Conservation (phyloP, 2,888 invertebrate species). For the Meliscaeva auricollis region DNA sequence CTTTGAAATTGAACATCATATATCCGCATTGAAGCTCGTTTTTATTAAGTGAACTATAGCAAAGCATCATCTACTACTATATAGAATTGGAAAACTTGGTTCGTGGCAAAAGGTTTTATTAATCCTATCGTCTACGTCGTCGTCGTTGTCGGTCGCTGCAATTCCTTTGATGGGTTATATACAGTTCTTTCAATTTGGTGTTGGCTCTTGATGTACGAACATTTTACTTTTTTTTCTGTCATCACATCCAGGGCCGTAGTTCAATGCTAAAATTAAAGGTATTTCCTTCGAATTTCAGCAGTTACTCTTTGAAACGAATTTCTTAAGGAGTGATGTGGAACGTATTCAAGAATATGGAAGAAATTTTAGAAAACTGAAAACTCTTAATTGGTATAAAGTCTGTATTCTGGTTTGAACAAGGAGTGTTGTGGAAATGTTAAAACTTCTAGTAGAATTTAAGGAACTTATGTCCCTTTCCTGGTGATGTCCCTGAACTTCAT, state of each 20-base stretch:
- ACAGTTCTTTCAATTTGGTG: conserved; percentile 14
- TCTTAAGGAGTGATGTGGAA: too few species aligned
- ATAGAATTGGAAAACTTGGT: conserved; percentile 8
- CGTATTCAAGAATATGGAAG: too few species aligned
- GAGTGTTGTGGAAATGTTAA: too few species aligned
- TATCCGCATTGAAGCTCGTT: conserved; percentile 38
- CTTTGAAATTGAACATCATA: conserved; percentile 61
- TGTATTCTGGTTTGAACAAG: too few species aligned
- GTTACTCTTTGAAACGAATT: too few species aligned
- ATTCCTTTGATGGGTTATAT: conserved; percentile 7
- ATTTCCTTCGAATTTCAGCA: neutral
- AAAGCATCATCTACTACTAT: neutral
- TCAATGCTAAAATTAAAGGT: neutral
- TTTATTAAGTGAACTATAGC: conserved; percentile 21
- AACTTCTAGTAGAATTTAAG: neutral
- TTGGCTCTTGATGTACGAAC: conserved; percentile 11
- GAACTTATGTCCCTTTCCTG: neutral
- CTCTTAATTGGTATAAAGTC: too few species aligned
- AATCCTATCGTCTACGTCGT: neutral
- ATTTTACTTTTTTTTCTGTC: neutral
- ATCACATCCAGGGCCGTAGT: neutral
- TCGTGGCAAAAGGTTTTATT: conserved; percentile 47
- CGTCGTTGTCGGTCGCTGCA: neutral
- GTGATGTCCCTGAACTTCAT: conserved; percentile 1
- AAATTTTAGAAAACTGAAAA: too few species aligned